Percentiles rank a stretch among this genome's conserved stretches.
These are phyloP conservation scores for Belgica antarctica DNA, from an alignment of 2,888 invertebrate species.

Conservation along the genomic window DNA sequence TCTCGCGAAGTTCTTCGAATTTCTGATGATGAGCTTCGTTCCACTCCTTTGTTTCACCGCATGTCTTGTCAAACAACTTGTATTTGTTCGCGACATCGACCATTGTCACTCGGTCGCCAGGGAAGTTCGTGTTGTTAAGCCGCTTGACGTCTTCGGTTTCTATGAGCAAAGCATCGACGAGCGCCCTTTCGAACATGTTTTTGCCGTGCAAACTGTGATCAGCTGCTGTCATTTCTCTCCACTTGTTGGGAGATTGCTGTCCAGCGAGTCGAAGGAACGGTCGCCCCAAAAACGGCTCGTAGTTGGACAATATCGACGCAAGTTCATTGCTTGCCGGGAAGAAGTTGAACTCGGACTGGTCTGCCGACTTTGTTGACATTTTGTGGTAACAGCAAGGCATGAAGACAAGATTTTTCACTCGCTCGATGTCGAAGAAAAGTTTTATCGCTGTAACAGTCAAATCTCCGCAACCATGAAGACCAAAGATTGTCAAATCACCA, in stretches of 20 bases:
- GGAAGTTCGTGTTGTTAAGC: constrained; percentile 1
- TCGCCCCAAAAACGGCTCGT: constrained; percentile 57
- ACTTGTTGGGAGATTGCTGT: constrained; percentile 62
- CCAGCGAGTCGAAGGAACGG: constrained; percentile 69
- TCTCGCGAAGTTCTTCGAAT: constrained; percentile 47
- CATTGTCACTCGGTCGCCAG: constrained; percentile 3
- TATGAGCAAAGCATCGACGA: constrained; percentile 62
- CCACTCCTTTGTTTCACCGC: constrained; percentile 46
- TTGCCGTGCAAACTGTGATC: constrained; percentile 54
- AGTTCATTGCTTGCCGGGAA: constrained; percentile 66
- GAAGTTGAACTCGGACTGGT: constrained; percentile 58
- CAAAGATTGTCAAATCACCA: constrained; percentile 56
- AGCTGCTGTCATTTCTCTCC: constrained; percentile 56
- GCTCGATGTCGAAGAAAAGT: constrained; percentile 62
- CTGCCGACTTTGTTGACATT: constrained; percentile 54
- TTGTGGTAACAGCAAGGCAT: constrained; percentile 83
- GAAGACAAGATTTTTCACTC: constrained; percentile 61
- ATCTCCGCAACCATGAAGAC: constrained; percentile 77
- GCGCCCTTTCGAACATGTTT: constrained; percentile 62
- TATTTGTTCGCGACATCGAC: constrained; percentile 16
- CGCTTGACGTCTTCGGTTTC: constrained; percentile 46
- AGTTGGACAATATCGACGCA: constrained; percentile 51
- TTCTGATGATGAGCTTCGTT: constrained; percentile 46
- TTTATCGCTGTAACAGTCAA: constrained; percentile 66
- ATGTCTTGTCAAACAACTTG: constrained; percentile 36